Percentiles rank a stretch among this genome's conserved stretches.
These are phyloP conservation scores for Sebastes hubbsi DNA, from an alignment of 2,797 vertebrate genomes.

Conservation along the genomic window DNA sequence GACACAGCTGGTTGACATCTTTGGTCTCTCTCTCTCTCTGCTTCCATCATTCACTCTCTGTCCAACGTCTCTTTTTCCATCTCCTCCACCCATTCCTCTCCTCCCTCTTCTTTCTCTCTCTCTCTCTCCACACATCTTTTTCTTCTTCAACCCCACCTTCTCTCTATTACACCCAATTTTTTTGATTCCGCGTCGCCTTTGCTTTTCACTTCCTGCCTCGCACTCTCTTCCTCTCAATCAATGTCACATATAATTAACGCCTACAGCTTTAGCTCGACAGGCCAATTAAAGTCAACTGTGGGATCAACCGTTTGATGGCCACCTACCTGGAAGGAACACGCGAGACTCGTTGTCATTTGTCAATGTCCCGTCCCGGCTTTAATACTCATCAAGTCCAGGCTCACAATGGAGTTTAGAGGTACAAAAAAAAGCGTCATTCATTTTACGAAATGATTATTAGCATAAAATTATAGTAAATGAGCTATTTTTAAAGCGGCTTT, in stretches of 20 bases:
- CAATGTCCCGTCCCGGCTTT: neutral
- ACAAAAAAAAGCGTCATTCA: neutral
- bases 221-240: conserved; percentile 39
- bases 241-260: conserved; percentile 53
- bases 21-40: neutral
- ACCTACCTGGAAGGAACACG: conserved; percentile 29
- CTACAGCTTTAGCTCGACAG: conserved; percentile 46
- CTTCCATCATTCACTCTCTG: neutral
- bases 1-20: conserved; percentile 1
- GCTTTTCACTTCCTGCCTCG: neutral
- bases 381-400: neutral
- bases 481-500: neutral
- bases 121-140: neutral
- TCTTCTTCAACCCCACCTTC: neutral
- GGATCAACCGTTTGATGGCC: conserved; percentile 29
- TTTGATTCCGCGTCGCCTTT: neutral
- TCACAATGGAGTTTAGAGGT: neutral
- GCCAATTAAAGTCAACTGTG: conserved; percentile 45
- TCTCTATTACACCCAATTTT: neutral
- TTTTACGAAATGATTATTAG: neutral
- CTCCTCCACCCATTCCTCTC: neutral
- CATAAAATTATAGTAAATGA: neutral
- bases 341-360: conserved; percentile 15
- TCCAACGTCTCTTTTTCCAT: neutral
- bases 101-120: neutral